These are phyloP conservation scores for Athalia cordata DNA, from an alignment of 2,888 invertebrate species.

Conservation along the genomic window DNA sequence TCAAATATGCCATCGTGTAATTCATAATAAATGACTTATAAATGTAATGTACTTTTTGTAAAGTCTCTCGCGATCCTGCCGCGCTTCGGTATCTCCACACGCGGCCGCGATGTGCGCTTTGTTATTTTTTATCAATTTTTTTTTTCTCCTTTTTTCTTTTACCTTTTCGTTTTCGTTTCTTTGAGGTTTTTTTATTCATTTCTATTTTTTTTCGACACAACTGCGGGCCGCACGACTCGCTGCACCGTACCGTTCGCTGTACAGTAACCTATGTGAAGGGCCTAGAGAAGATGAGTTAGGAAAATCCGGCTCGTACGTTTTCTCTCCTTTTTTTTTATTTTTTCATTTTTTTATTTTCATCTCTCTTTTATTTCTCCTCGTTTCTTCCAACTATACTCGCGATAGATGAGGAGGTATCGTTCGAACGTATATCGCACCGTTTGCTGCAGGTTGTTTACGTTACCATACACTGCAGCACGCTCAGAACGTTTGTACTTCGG, in stretches of 20 bases:
- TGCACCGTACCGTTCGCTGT: neutral
- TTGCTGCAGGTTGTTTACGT: too few relatives aligned
- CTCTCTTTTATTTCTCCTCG: neutral
- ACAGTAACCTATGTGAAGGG: neutral
- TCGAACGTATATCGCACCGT: neutral
- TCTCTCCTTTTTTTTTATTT: neutral
- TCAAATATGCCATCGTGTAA: constrained; percentile 73
- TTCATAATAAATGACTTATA: constrained; percentile 74
- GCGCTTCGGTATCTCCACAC: constrained; percentile 22
- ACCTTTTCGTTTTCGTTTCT: neutral
- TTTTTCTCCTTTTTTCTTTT: neutral
- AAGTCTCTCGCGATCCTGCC: constrained; percentile 17
- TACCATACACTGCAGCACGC: too few relatives aligned
- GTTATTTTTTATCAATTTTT: neutral
- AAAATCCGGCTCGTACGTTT: constrained; percentile 21
- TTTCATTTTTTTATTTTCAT: neutral
- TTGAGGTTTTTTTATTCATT: neutral
- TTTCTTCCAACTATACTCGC: neutral
- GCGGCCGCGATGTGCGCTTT: constrained; percentile 18
- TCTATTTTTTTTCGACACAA: neutral
- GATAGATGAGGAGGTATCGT: constrained; percentile 6
- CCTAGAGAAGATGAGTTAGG: constrained; percentile 19
- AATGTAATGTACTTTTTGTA: constrained; percentile 69
- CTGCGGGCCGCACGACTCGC: too few relatives aligned
- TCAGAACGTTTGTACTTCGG: too few relatives aligned